Percentiles rank a stretch among this genome's conserved stretches.
phyloP scores from a whole-genome alignment of 2,113 vertebrate species.

The Oxyruncus cristatus region DNA sequence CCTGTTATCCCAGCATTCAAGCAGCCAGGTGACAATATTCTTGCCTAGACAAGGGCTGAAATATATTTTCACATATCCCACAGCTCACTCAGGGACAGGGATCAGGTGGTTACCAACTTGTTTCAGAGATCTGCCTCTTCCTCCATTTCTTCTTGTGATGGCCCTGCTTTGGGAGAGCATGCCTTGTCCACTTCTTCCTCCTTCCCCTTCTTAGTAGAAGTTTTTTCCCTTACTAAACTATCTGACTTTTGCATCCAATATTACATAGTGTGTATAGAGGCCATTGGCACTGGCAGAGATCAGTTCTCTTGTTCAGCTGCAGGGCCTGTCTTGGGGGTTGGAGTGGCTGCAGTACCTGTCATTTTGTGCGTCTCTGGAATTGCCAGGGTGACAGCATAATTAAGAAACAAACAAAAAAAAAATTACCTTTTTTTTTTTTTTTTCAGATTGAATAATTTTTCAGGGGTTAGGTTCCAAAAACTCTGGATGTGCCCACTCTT shows the following conservation, averaged over 20 bases:
- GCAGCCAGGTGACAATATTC: background rate
- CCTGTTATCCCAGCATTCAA: background rate
- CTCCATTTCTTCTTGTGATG: background rate
- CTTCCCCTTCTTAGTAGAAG: background rate
- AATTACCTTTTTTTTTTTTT: background rate
- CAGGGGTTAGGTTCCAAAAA: background rate
- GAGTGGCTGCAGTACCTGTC: background rate
- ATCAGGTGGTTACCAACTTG: background rate
- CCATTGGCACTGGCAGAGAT: background rate
- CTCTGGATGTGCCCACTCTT: background rate
- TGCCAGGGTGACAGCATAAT: background rate
- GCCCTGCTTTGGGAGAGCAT: background rate
- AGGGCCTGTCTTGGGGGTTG: background rate
- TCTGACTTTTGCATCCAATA: background rate
- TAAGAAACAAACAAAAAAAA: background rate
- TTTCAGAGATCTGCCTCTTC: background rate
- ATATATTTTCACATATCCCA: background rate
- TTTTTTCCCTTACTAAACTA: background rate
- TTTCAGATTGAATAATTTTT: background rate
- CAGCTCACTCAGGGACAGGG: background rate
- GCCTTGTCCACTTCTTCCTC: background rate
- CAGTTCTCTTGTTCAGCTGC: background rate
- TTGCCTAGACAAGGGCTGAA: background rate
- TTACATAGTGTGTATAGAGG: background rate
- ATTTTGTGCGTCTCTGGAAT: background rate